Base-by-base conservation (phyloP, 1,140 invertebrate genomes). In the Geopemphigus sp. region DNA sequence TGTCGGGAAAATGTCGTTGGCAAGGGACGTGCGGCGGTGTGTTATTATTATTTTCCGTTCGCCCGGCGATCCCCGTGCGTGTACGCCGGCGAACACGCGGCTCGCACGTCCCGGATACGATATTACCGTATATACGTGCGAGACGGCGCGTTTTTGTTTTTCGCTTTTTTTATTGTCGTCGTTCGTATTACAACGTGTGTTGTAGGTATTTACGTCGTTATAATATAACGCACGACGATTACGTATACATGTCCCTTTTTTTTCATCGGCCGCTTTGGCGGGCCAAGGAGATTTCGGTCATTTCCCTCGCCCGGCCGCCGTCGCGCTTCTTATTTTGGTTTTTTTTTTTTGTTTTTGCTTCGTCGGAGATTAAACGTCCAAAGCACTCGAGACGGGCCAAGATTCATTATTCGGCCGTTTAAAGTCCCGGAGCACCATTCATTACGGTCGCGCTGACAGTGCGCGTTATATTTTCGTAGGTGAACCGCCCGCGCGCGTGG, bases 371-470 rank as follows among this genome's bases (percentile, higher is more conserved):
- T 63, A 63, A 39, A 61, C n/a, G 74, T 78, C 57, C 8, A 63
- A 29, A 78, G 74, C 29, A 61, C 57, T 78, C 57, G 22, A 39
- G 32, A 26, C 73, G 57, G 39, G 24, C 14, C 63, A 61, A 78
- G 57, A 78, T 78, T 78, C 57, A 63, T 78, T 63, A 78, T 78
- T 78, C n/a, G 74, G 22, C 39, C 74, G 22, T 78, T 78, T 78
- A 78, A 22, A 78, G 57, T 61, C 39, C 47, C 15, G 45, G 45
- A 78, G 74, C 12, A 78, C 57, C 74, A 63, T 78, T 78, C 57
- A 78, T 78, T 63, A 78, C 39, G 26, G 11, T 22, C 39, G 22
- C n/a, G 57, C 57, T 78, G 74, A 78, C 74, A 76, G 73, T 59
- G 56, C 47, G 45, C 61, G 73, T 76, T 47, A 76, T 76, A 61